Percentiles rank a stretch among this genome's conserved stretches.
Evolutionary conservation across 2,797 vertebrate genomes (phyloP).

Genomic region (Acestrorhynchus altus): DNA sequence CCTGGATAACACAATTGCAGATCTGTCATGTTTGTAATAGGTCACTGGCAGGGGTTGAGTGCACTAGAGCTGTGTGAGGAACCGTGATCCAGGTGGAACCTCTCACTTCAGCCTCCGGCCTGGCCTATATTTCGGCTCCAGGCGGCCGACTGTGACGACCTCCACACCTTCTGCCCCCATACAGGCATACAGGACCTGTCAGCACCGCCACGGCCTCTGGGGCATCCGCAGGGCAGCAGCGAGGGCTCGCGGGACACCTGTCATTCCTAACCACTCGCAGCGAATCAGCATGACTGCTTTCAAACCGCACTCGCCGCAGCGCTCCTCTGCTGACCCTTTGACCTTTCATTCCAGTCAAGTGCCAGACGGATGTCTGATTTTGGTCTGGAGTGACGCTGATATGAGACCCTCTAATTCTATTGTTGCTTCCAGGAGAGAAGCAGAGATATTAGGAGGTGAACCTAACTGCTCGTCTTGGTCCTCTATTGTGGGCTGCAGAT

Average conservation of each 20-base stretch:
- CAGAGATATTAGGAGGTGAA: conserved; percentile 22
- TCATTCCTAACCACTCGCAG: conserved; percentile 13
- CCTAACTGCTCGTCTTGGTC: conserved; percentile 44
- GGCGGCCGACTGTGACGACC: conserved; percentile 15
- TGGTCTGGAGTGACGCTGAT: conserved; percentile 6
- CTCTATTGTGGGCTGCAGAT: conserved; percentile 24
- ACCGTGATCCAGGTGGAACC: background rate
- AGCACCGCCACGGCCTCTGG: background rate
- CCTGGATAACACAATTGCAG: no score
- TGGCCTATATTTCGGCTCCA: conserved; percentile 3
- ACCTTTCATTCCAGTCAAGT: conserved; percentile 24
- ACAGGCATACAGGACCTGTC: conserved; percentile 17
- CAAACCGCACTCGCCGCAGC: background rate
- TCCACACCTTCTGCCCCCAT: background rate
- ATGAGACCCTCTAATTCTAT: conserved; percentile 29
- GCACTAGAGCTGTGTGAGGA: conserved; percentile 9
- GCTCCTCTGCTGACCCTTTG: background rate
- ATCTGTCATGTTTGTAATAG: background rate
- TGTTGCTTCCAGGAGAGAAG: conserved; percentile 19
- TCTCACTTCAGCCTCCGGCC: conserved; percentile 14
- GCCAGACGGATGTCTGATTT: conserved; percentile 31
- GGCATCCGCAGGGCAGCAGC: conserved; percentile 15
- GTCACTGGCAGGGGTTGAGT: background rate
- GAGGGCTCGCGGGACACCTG: conserved; percentile 19
- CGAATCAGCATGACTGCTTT: background rate